Evolutionary conservation across 2,888 invertebrate species (phyloP).

Genomic region (Gari tellinella): DNA sequence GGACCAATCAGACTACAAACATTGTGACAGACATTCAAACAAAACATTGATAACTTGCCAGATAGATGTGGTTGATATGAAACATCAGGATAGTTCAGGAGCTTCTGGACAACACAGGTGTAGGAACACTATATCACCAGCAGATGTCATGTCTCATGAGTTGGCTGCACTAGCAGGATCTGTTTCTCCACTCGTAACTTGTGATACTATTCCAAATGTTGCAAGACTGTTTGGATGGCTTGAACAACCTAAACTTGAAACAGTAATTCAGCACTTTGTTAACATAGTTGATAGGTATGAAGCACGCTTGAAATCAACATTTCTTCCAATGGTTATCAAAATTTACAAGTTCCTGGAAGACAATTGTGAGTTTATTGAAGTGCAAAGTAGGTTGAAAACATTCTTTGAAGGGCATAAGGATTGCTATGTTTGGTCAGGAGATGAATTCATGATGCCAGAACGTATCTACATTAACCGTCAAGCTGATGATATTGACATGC

Average conservation of each 20-base stretch:
- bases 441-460: conserved; percentile 29
- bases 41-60: background rate
- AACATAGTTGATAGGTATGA: background rate
- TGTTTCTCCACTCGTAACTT: conserved; percentile 20
- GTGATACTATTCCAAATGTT: background rate
- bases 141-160: conserved; percentile 16
- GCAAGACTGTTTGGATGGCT: conserved; percentile 13
- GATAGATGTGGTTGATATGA: no score
- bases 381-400: background rate
- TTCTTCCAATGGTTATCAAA: background rate
- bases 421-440: conserved; percentile 25
- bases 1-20: no score
- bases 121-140: conserved; percentile 12
- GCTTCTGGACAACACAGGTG: no score
- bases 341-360: conserved; percentile 9
- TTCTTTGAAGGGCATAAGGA: background rate
- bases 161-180: conserved; percentile 29
- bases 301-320: background rate
- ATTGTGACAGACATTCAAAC: background rate
- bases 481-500: conserved; percentile 31
- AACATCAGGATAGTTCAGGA: no score
- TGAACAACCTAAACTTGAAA: background rate
- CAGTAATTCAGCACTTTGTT: background rate
- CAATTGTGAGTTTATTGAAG: background rate
- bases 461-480: conserved; percentile 3